phyloP scores from a whole-genome alignment of 2,888 invertebrate genomes.

The Heteromurus nitidus region DNA sequence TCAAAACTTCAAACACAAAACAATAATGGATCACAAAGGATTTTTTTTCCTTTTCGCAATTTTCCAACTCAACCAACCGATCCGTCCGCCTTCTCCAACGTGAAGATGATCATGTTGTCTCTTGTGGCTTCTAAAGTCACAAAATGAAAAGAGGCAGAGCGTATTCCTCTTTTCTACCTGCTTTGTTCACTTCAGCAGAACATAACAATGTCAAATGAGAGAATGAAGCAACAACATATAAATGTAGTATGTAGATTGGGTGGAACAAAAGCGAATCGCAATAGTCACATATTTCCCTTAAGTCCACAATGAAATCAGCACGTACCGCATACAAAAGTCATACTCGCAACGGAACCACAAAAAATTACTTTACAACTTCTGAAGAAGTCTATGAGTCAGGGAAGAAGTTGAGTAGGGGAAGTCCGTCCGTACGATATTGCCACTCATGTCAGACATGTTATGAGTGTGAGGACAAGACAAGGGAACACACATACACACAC shows the following conservation, averaged over 20 bases:
- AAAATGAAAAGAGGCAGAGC: constrained; percentile 30
- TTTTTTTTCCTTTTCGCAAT: constrained; percentile 59
- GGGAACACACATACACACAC: too few species aligned
- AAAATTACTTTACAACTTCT: constrained; percentile 11
- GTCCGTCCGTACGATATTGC: too few species aligned
- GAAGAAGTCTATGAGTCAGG: constrained; percentile 25
- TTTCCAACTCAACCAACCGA: constrained; percentile 46
- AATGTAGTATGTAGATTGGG: constrained; percentile 9
- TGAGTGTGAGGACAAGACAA: too few species aligned
- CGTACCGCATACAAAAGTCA: constrained; percentile 30
- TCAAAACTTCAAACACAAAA: background rate
- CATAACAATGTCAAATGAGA: constrained; percentile 30
- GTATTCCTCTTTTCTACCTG: constrained; percentile 6
- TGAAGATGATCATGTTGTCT: constrained; percentile 17
- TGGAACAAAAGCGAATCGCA: too few species aligned
- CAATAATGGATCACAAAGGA: constrained; percentile 32
- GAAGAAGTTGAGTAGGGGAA: constrained; percentile 21
- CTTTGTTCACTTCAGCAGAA: constrained; percentile 35
- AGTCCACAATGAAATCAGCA: constrained; percentile 25
- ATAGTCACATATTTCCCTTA: constrained; percentile 29
- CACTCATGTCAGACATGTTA: background rate
- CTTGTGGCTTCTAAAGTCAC: constrained; percentile 21
- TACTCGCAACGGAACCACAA: constrained; percentile 36
- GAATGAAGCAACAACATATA: constrained; percentile 3
- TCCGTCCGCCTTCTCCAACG: constrained; percentile 20